Evolutionary conservation across 2,797 vertebrate species (phyloP).

Genomic region (Tokudaia muenninki): DNA sequence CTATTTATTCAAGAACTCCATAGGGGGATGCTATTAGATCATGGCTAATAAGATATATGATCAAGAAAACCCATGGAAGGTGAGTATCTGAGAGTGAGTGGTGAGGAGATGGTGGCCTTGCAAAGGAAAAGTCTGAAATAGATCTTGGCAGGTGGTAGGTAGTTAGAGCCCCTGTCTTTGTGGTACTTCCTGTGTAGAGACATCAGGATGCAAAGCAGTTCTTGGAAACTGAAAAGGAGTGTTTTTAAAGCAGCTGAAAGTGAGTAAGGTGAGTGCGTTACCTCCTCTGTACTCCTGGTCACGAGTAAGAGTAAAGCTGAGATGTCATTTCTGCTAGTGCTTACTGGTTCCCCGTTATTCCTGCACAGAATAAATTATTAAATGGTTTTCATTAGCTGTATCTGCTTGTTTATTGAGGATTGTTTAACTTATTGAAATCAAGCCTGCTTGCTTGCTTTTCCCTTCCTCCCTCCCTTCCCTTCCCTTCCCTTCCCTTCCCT

Average conservation of each 20-base stretch:
- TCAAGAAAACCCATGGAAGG: neutral
- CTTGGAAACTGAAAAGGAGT: slow-evolving; percentile 42
- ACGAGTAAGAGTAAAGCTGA: neutral
- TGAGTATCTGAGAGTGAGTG: neutral
- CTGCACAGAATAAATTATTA: neutral
- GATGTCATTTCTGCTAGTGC: neutral
- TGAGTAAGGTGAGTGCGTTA: slow-evolving; percentile 25
- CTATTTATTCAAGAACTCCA: neutral
- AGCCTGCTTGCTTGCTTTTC: neutral
- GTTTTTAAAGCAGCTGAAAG: slow-evolving; percentile 37
- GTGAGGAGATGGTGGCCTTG: neutral
- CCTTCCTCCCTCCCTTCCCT: neutral
- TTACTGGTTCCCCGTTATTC: neutral
- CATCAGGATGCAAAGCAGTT: neutral
- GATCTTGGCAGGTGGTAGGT: neutral
- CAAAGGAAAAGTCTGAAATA: slow-evolving; percentile 31
- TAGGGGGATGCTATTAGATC: neutral
- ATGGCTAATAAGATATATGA: slow-evolving; percentile 3
- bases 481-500: too few relatives aligned
- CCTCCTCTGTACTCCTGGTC: neutral
- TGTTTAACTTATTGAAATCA: slow-evolving; percentile 46
- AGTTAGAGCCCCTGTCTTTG: neutral
- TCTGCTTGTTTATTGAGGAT: slow-evolving; percentile 11
- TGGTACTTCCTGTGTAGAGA: slow-evolving; percentile 1
- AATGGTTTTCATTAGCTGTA: slow-evolving; percentile 45